Percentiles rank a stretch among this genome's conserved stretches.
Evolutionary conservation across 2,113 vertebrate species (phyloP).

Genomic region (Acinonyx jubatus): DNA sequence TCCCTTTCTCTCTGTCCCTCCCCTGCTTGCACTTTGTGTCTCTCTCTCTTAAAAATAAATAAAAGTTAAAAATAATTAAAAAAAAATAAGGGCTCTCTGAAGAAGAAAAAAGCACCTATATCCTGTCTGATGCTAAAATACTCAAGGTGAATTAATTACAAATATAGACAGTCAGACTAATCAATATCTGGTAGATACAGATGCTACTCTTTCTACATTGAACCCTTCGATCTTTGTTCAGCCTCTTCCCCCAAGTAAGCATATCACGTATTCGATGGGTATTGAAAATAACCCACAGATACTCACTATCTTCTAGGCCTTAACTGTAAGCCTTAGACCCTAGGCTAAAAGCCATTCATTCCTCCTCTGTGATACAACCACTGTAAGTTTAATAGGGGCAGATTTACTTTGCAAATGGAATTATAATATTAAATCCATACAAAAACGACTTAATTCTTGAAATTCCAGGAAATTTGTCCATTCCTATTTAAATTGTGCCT

Average conservation of each 20-base stretch:
- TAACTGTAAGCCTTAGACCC: not conserved
- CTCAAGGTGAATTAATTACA: not conserved
- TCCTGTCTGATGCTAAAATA: not conserved
- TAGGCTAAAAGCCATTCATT: not conserved
- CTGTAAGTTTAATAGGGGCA: not conserved
- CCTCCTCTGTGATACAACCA: not conserved
- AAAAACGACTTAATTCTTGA: not conserved
- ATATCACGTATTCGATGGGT: not conserved
- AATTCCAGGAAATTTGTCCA: not conserved
- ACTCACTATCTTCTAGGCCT: not conserved
- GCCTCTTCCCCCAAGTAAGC: not conserved
- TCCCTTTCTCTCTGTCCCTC: too few species aligned
- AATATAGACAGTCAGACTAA: not conserved
- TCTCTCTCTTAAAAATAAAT: too few species aligned
- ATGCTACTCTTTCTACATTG: not conserved
- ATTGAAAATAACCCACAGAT: not conserved
- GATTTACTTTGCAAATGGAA: not conserved
- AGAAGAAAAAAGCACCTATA: not conserved
- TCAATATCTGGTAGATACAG: not conserved
- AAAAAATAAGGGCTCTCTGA: not conserved
- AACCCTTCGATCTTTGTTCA: not conserved
- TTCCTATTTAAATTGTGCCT: not conserved
- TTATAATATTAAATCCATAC: not conserved
- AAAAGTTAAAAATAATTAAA: too few species aligned
- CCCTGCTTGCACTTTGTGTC: too few species aligned